Base-by-base conservation (phyloP, 2,797 vertebrate species). In the Otus scops region DNA sequence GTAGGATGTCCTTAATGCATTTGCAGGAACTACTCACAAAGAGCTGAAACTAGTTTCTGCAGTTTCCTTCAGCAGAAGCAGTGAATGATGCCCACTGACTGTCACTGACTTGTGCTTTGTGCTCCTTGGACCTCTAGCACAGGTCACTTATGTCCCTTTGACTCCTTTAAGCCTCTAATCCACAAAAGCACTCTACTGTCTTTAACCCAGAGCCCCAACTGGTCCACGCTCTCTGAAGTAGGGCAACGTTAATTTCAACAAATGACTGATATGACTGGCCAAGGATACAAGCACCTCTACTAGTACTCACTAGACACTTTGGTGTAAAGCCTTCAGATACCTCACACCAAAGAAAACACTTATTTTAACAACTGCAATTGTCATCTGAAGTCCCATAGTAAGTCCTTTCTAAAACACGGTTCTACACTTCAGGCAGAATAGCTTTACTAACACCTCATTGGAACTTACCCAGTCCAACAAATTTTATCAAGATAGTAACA, bases 331-430 rank as follows among this genome's bases (percentile, higher is more conserved):
- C 9, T 84, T 63, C 75, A 71, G 20, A 71, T 18, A 89, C 2
- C 6, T 30, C 32, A 28, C 10, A 67, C 8, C 45, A 56, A 88
- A 89, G n/a, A 88, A 79, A 67, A 5, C 19, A 21, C 10, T 59
- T 21, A 41, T 23, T 61, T 22, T 50, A 69, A 26, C 16, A 79
- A 38, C 12, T 23, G 4, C 32, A 59, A 8, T 2, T 20, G 27
- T 23, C 22, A 87, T 4, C 9, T 7, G 8, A 86, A 59, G 18
- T 16, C 32, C 4, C 3, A 2, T 7, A 61, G 34, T 0, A 0
- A 41, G 5, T 5, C 24, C 19, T 26, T 75, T 30, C 36, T 36
- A 48, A 17, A 69, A 80, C 8, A 60, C 5, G 24, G 24, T 56
- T 63, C 26, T 53, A 53, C 27, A 60, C n/a, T 47, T 69, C 1